phyloP scores from a whole-genome alignment of 1,140 invertebrate species.

The Bombyx mandarina region DNA sequence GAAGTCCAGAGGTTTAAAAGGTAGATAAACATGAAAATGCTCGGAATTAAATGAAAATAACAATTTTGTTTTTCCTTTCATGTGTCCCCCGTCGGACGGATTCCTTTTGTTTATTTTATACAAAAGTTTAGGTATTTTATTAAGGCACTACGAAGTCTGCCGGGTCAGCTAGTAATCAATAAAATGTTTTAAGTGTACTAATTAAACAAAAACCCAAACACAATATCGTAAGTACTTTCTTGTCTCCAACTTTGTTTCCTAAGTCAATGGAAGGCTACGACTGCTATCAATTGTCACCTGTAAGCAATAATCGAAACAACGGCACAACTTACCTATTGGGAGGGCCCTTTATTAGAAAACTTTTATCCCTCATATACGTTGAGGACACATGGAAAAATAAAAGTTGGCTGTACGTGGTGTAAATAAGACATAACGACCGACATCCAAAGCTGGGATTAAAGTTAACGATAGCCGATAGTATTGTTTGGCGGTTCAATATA shows the following conservation, averaged over 20 bases:
- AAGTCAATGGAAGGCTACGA: slow-evolving; percentile 61
- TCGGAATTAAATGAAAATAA: too few relatives aligned
- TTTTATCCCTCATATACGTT: slow-evolving; percentile 41
- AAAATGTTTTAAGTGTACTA: too few relatives aligned
- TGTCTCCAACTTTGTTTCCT: slow-evolving; percentile 30
- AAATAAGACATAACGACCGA: slow-evolving; percentile 50
- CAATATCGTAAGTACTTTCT: slow-evolving; percentile 12
- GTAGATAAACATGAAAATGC: too few relatives aligned
- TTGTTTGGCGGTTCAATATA: slow-evolving; percentile 7
- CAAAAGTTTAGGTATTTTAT: too few relatives aligned
- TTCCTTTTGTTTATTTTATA: too few relatives aligned
- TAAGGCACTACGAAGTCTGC: too few relatives aligned
- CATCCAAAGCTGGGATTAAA: slow-evolving; percentile 19
- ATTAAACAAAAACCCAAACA: not conserved
- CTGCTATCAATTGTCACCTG: slow-evolving; percentile 65
- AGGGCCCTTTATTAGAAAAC: slow-evolving; percentile 66
- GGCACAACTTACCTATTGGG: slow-evolving; percentile 43
- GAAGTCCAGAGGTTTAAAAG: too few relatives aligned
- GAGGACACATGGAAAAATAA: slow-evolving; percentile 61
- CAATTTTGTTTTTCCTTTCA: too few relatives aligned
- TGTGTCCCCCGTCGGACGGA: too few relatives aligned
- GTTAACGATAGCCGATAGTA: slow-evolving; percentile 9
- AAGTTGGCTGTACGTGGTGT: slow-evolving; percentile 53
- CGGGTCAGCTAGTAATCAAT: too few relatives aligned
- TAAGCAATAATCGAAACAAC: slow-evolving; percentile 58